Evolutionary conservation across 2,113 vertebrate species (phyloP).

Genomic region (Acanthisitta chloris): DNA sequence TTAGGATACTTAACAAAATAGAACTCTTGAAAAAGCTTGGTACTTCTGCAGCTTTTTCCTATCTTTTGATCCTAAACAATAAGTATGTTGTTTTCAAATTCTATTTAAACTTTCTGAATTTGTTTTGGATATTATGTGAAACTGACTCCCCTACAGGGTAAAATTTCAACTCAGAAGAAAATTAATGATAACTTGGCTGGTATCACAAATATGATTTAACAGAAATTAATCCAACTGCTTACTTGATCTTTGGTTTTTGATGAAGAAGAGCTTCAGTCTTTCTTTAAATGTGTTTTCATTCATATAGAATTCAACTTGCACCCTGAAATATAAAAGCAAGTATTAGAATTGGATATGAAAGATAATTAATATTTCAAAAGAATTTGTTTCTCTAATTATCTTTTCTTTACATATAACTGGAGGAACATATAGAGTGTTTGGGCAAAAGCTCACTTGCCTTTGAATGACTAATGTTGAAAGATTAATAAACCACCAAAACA

Average conservation of each 20-base stretch:
- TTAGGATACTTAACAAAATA: background rate
- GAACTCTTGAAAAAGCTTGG: background rate
- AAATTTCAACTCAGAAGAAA: background rate
- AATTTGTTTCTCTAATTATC: background rate
- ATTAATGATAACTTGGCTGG: background rate
- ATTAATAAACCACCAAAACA: background rate
- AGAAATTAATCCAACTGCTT: constrained; percentile 61
- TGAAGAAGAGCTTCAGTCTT: constrained; percentile 86
- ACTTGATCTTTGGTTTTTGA: constrained; percentile 92
- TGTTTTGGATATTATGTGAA: background rate
- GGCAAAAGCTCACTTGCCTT: background rate
- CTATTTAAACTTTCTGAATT: background rate
- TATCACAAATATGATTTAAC: background rate
- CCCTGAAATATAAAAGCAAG: constrained; percentile 73
- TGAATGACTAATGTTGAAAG: background rate
- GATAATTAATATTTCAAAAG: background rate
- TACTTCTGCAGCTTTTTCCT: background rate
- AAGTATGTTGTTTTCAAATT: background rate
- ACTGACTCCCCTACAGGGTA: background rate
- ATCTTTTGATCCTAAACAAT: background rate
- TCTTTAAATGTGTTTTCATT: constrained; percentile 89
- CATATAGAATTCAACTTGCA: constrained; percentile 87
- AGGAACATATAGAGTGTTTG: background rate
- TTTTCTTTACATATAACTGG: background rate
- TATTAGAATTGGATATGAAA: background rate